These are phyloP conservation scores for Eira barbara DNA, from an alignment of 2,113 vertebrate genomes.

Conservation along the genomic window DNA sequence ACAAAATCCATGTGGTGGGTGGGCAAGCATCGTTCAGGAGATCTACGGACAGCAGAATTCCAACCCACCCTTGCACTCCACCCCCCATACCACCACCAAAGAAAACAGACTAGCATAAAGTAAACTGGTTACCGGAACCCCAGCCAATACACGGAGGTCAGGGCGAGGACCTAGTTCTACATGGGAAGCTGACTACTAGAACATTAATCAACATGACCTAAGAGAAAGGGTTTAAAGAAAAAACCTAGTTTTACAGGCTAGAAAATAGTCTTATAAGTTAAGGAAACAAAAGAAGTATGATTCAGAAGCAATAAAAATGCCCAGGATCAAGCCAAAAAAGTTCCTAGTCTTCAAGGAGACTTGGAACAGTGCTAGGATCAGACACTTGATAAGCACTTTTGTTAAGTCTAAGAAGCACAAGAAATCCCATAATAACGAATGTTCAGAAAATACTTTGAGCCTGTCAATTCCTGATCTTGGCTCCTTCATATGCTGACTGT, in stretches of 20 bases:
- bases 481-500: neutral
- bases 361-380: neutral
- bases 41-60: neutral
- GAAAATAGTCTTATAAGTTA: neutral
- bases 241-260: neutral
- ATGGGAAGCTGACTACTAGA: neutral
- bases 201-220: neutral
- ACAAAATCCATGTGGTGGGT: neutral
- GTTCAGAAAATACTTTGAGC: neutral
- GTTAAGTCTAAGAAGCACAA: neutral
- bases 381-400: neutral
- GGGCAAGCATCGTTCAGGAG: neutral
- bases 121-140: neutral
- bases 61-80: neutral
- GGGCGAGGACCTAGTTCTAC: neutral
- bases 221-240: neutral
- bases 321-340: neutral
- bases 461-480: neutral
- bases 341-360: neutral
- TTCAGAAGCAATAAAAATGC: neutral
- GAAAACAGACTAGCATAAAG: neutral
- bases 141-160: neutral
- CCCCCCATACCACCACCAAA: neutral
- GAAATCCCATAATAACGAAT: neutral
- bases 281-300: neutral